phyloP scores from a whole-genome alignment of 2,888 invertebrate genomes.

The Heteromurus nitidus region DNA sequence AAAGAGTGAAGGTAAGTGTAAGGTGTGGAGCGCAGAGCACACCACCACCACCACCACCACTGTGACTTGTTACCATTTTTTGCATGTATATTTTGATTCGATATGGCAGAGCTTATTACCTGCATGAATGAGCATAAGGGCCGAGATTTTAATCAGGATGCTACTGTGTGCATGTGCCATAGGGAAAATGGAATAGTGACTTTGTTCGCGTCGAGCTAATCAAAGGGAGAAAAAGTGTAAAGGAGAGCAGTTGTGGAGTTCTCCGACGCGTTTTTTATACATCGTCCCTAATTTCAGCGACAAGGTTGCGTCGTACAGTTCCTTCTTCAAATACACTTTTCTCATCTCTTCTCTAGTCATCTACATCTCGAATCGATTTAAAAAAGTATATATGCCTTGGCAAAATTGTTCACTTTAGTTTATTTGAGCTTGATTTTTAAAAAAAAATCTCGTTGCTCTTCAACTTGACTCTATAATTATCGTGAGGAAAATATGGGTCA shows the following conservation, averaged over 20 bases:
- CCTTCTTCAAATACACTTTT: background rate
- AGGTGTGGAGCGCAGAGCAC: too few species aligned
- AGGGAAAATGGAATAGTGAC: background rate
- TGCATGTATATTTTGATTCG: conserved; percentile 7
- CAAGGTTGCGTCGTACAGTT: background rate
- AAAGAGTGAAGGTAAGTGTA: too few species aligned
- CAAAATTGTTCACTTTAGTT: too few species aligned
- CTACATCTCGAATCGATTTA: too few species aligned
- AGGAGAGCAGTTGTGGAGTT: too few species aligned
- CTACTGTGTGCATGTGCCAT: background rate
- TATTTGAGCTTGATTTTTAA: background rate
- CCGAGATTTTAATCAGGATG: conserved; percentile 57
- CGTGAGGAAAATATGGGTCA: background rate
- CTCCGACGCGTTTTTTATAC: background rate
- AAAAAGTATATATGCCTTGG: too few species aligned
- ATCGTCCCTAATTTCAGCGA: background rate
- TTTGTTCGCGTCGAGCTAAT: too few species aligned
- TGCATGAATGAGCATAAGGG: conserved; percentile 58
- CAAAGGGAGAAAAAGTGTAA: too few species aligned
- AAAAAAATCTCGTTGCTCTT: background rate
- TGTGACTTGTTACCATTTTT: too few species aligned
- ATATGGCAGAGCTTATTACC: background rate
- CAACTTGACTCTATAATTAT: too few species aligned
- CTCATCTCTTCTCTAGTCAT: background rate
- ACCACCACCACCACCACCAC: too few species aligned